phyloP scores from a whole-genome alignment of 2,797 vertebrate species.

The Eulemur rubriventer region DNA sequence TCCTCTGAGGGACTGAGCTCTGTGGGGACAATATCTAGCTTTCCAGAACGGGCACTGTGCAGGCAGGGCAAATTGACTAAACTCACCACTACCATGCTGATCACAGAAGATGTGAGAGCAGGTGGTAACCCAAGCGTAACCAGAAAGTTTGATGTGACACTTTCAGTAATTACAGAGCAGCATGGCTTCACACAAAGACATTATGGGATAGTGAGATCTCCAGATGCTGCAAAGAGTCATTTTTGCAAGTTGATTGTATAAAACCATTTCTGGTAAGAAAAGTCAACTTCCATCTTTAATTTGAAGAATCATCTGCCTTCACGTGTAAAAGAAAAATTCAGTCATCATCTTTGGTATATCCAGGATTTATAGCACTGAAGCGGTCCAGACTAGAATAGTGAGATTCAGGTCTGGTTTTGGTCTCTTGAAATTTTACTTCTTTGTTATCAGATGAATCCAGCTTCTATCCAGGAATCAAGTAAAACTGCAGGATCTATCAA shows the following conservation, averaged over 20 bases:
- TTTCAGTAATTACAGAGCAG: slow-evolving; percentile 93
- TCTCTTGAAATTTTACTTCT: slow-evolving; percentile 33
- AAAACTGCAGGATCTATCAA: not conserved
- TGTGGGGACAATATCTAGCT: slow-evolving; percentile 92
- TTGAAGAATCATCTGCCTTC: too few species aligned
- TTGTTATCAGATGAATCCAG: not conserved
- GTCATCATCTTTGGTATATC: not conserved
- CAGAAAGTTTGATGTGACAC: slow-evolving; percentile 89
- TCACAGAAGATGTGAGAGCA: slow-evolving; percentile 95
- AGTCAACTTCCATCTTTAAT: too few species aligned
- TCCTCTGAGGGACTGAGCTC: slow-evolving; percentile 93
- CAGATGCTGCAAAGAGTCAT: not conserved
- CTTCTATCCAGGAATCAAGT: not conserved
- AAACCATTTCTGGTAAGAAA: too few species aligned
- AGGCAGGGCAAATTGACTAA: slow-evolving; percentile 92
- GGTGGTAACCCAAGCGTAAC: slow-evolving; percentile 93
- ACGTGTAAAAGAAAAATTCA: not conserved
- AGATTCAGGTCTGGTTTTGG: not conserved
- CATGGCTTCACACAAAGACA: slow-evolving; percentile 89
- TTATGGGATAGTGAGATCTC: not conserved
- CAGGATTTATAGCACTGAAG: not conserved
- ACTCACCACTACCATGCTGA: slow-evolving; percentile 91
- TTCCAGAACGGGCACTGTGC: slow-evolving; percentile 91
- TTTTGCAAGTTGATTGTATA: too few species aligned
- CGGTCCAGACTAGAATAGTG: not conserved